Percentiles rank a stretch among this genome's conserved stretches.
These are phyloP conservation scores for Zoanthus solanderi DNA, from an alignment of 92 coral and sea anemone genomes.

Conservation along the genomic window DNA sequence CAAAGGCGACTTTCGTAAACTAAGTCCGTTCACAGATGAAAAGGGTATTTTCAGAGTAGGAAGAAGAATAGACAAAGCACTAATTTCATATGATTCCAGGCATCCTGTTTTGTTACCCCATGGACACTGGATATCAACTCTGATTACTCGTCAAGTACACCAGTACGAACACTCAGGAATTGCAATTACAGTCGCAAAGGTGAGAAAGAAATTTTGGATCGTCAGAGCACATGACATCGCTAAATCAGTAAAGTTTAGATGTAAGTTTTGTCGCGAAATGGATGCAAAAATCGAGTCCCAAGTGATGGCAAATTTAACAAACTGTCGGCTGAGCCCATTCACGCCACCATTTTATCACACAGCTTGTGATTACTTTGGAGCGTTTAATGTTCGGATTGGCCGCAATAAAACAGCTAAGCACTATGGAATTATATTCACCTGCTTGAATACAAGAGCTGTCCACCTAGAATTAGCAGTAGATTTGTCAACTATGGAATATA, in stretches of 20 bases:
- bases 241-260: constrained; percentile 52
- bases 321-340: constrained; percentile 22
- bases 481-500: constrained; percentile 3
- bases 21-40: constrained; percentile 42
- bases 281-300: background rate
- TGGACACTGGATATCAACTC: background rate
- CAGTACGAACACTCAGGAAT: constrained; percentile 24
- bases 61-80: constrained; percentile 8
- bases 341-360: no score
- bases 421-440: constrained; percentile 24
- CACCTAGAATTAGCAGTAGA: constrained; percentile 18
- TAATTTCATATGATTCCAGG: constrained; percentile 8
- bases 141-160: background rate
- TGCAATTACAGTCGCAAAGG: constrained; percentile 4
- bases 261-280: constrained; percentile 57
- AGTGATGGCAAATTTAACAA: background rate
- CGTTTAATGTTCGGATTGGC: constrained; percentile 35
- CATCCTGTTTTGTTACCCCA: constrained; percentile 34
- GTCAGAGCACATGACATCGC: constrained; percentile 49
- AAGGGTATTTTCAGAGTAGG: constrained; percentile 37
- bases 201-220: constrained; percentile 46
- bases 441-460: constrained; percentile 29
- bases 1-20: constrained; percentile 13
- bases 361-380: constrained; percentile 52
- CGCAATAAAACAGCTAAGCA: constrained; percentile 16